Evolutionary conservation across 1,140 invertebrate genomes (phyloP), one percentile per base, ranked within the genome.

Genomic region (Cotesia chilonis): DNA sequence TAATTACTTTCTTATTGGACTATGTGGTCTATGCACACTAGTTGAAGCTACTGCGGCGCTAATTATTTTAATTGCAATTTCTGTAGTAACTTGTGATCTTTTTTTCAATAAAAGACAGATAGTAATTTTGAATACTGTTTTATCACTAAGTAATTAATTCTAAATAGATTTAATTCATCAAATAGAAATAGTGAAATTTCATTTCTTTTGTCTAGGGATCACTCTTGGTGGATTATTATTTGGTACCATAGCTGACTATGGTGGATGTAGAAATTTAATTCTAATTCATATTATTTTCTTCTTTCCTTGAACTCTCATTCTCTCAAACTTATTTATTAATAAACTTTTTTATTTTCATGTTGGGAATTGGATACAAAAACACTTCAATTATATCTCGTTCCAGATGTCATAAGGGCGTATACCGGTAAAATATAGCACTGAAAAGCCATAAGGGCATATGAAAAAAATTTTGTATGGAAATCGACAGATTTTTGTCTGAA

Each of bases 1-100:
- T 65, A 74, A 81, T 68, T 79, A 74, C 37, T 78, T 80, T 28
- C n/a, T 80, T 10, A 59, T 81, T 17, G 68, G 68, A 36, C 38
- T 82, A 3, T 81, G 78, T 12, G 78, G 78, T 1, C 52, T 81
- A 37, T 76, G 79, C 55, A 76, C 76, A 3, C 41, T 81, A 9
- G 76, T 78, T 12, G 80, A 82, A 71, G 80, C 79, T 36, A 68
- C 17, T 41, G 76, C 78, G 7, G 73, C 75, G 35, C 57, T 79
- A 3, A 77, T 74, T 47, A 70, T 78, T 35, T 47, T 78, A 3
- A 63, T 81, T 6, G 54, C 75, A 17, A 68, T 70, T 63, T 76
- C 80, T 20, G n/a, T 82, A n/a, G 59, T 80, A 36, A 69, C 74
- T 2, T 81, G 80, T 17, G 81, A 82, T 68, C 70, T 80, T 47